phyloP scores from a whole-genome alignment of 2,113 vertebrate genomes.

The Cacatua alba region DNA sequence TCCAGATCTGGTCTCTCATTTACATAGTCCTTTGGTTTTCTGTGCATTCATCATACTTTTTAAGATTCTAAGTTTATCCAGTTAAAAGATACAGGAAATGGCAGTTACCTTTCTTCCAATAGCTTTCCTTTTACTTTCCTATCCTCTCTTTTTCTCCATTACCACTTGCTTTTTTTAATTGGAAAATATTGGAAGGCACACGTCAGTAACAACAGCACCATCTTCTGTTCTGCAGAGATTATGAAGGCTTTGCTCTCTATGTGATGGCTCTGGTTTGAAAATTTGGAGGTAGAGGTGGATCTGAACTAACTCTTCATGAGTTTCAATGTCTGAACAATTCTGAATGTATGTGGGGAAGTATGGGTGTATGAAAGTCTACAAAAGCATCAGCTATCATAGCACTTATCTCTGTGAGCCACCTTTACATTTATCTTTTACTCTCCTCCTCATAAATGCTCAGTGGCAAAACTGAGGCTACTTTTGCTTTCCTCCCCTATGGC shows the following conservation, averaged over 20 bases:
- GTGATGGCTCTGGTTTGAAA: not conserved
- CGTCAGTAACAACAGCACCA: slow-evolving; percentile 58
- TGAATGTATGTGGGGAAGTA: not conserved
- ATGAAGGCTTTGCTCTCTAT: not conserved
- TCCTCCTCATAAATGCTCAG: not conserved
- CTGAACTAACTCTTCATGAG: not conserved
- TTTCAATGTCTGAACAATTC: not conserved
- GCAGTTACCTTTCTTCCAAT: not conserved
- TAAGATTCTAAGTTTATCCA: not conserved
- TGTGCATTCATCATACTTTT: not conserved
- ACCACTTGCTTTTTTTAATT: not conserved
- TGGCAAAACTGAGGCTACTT: not conserved
- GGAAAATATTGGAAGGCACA: not conserved
- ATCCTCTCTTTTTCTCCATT: not conserved
- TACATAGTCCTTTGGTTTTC: not conserved
- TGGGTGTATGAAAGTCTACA: not conserved
- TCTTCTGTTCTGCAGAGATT: slow-evolving; percentile 53
- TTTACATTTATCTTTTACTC: not conserved
- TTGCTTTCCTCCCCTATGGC: not conserved
- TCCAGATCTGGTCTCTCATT: not conserved
- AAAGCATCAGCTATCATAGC: not conserved
- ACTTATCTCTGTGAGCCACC: not conserved
- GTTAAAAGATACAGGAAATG: not conserved
- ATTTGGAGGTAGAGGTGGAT: not conserved
- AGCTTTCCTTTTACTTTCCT: not conserved